Conservation (phyloP, 1,140 invertebrate species). For the Cydia pomonella region DNA sequence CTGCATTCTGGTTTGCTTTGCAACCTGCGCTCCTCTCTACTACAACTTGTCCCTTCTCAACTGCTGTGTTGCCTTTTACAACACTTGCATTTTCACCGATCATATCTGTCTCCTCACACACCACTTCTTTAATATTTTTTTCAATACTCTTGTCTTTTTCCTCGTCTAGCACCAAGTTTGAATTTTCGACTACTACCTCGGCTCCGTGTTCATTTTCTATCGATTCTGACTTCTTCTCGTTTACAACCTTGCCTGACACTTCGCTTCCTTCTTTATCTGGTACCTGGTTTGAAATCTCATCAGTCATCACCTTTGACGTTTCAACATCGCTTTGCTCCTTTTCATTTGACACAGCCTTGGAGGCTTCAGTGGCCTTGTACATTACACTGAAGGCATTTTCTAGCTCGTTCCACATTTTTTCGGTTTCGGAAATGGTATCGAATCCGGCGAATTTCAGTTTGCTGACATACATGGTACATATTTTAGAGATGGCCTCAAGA, state of each 20-base stretch:
- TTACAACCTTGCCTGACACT: neutral
- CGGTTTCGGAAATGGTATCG: neutral
- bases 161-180: neutral
- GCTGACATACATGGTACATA: neutral
- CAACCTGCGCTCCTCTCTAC: neutral
- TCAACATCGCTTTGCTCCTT: neutral
- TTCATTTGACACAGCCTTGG: neutral
- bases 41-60: neutral
- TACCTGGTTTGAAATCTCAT: neutral
- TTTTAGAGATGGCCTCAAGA: neutral
- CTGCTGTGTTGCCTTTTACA: neutral
- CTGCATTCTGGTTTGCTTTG: neutral
- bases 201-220: neutral
- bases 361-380: neutral
- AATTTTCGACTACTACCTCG: neutral
- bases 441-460: neutral
- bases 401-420: neutral
- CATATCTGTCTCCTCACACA: neutral
- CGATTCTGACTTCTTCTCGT: neutral
- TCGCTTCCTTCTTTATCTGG: neutral
- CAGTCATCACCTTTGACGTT: neutral
- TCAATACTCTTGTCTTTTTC: neutral
- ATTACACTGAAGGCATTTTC: neutral
- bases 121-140: neutral
- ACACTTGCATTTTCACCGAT: neutral